Base-by-base conservation (phyloP, 35 echinoderm and acorn worm species). In the Eucidaris tribuloides region DNA sequence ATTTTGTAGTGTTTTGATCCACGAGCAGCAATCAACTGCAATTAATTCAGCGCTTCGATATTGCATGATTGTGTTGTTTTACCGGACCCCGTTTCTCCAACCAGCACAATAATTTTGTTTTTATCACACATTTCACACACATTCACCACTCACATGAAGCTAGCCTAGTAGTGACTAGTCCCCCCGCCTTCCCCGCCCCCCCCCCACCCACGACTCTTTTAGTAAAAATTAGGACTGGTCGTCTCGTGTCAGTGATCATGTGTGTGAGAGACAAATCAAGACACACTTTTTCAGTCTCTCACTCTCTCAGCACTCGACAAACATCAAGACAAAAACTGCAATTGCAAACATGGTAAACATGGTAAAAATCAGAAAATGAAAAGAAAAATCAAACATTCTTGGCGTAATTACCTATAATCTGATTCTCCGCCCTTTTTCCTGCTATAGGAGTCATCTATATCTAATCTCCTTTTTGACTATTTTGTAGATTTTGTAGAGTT, bases 11-110 rank as follows among this genome's bases (percentile, higher is more conserved):
- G n/a, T n/a, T n/a, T n/a, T n/a, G n/a, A n/a, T n/a, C n/a, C n/a
- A n/a, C n/a, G n/a, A n/a, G n/a, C n/a, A n/a, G n/a, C n/a, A n/a
- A n/a, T n/a, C n/a, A n/a, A n/a, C n/a, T n/a, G n/a, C n/a, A n/a
- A n/a, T n/a, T n/a, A n/a, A n/a, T n/a, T n/a, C n/a, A n/a, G n/a
- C n/a, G n/a, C n/a, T n/a, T n/a, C n/a, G n/a, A n/a, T n/a, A n/a
- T n/a, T n/a, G n/a, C 83, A 92, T 72, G 90, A 90, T 74, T 99
- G 96, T 90, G 96, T 99, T 57, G 96, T 99, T 90, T 99, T 99
- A 13, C 96, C 96, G 55, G 96, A 99, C 7, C 94, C 96, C 19
- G 96, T 99, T 72, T 99, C 96, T 72, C 96, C 96, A 30, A 99
- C 96, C 23, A 99, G 76, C 31, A 99, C 90, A 71, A 93, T 85